These are phyloP conservation scores for western clawed frog (Xenopus tropicalis) DNA, from an alignment of 2,113 vertebrate species.

Conservation along the genomic window UCB_Xtro_10.0 CM004450.2:12978501-12979000, in stretches of 20 bases:
- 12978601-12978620: too few species aligned
- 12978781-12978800: constrained; percentile 86
- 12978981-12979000: constrained; percentile 69
- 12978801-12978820: constrained; percentile 91
- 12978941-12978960: constrained; percentile 54
- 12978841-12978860: constrained; percentile 90
- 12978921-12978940: constrained; percentile 59
- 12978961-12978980: constrained; percentile 64
- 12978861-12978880: too few species aligned
- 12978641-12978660: too few species aligned
- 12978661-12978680: neutral
- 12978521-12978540: too few species aligned
- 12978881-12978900: constrained; percentile 67
- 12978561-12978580: too few species aligned
- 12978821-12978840: constrained; percentile 95
- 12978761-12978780: constrained; percentile 84
- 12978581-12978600: too few species aligned
- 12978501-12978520: too few species aligned
- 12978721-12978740: neutral
- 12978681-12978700: constrained; percentile 38
- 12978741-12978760: constrained; percentile 69
- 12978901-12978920: constrained; percentile 76
- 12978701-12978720: neutral
- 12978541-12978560: too few species aligned
- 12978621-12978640: too few species aligned